Conservation (phyloP, 2,113 vertebrate genomes). For the Passer domesticus region DNA sequence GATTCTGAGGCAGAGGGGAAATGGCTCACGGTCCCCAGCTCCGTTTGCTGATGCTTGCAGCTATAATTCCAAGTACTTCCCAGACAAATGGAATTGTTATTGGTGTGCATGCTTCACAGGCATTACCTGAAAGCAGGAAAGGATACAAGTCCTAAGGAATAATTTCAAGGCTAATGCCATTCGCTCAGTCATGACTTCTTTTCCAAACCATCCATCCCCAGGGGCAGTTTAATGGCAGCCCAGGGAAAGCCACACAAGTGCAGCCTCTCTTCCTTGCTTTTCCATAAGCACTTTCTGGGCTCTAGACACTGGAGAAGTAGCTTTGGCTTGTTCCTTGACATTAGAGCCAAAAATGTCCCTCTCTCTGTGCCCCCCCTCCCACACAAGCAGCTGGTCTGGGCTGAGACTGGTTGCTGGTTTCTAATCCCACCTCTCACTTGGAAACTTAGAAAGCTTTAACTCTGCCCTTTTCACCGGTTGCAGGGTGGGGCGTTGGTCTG, state of each 20-base stretch:
- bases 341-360: background rate
- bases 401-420: background rate
- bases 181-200: rapidly evolving
- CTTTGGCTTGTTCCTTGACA: background rate
- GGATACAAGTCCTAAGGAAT: background rate
- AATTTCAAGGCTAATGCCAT: background rate
- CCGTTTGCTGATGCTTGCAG: background rate
- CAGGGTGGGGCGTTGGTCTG: background rate
- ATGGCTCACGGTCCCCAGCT: rapidly evolving
- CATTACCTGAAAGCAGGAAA: background rate
- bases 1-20: background rate
- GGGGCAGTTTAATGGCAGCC: background rate
- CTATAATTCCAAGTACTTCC: background rate
- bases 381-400: background rate
- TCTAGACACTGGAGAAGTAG: background rate
- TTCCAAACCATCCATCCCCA: background rate
- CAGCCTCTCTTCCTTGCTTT: background rate
- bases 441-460: background rate
- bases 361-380: background rate
- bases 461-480: background rate
- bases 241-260: background rate
- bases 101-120: background rate
- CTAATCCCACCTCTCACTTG: background rate
- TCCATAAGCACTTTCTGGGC: background rate
- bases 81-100: background rate